Conservation (phyloP, 2,888 invertebrate species). For the Nymphalis polychloros region DNA sequence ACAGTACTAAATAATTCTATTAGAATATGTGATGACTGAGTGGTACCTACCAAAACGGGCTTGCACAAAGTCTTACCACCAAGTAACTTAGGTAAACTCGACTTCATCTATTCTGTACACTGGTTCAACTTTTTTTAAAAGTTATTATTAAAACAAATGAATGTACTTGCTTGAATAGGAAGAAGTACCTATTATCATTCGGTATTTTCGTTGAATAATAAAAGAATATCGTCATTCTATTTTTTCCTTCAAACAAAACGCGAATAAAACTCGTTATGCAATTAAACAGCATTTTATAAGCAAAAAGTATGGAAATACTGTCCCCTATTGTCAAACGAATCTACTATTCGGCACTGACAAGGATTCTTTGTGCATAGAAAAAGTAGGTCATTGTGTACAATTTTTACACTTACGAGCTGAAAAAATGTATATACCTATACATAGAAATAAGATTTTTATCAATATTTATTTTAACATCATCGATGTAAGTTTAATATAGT, state of each 20-base stretch:
- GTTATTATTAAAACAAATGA: too few species aligned
- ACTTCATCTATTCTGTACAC: too few species aligned
- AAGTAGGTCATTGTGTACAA: slow-evolving; percentile 64
- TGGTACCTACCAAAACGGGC: too few species aligned
- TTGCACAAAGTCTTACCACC: too few species aligned
- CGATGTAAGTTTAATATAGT: too few species aligned
- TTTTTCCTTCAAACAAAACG: slow-evolving; percentile 12
- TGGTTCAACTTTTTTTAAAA: too few species aligned
- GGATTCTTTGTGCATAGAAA: slow-evolving; percentile 64
- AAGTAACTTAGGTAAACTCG: too few species aligned
- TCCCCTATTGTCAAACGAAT: slow-evolving; percentile 48
- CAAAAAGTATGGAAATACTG: slow-evolving; percentile 39
- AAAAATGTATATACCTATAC: slow-evolving; percentile 41
- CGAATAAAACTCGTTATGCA: slow-evolving; percentile 20
- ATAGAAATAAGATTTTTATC: neutral
- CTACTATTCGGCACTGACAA: slow-evolving; percentile 66
- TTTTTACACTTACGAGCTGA: slow-evolving; percentile 51
- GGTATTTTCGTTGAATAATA: neutral
- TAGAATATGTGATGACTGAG: too few species aligned
- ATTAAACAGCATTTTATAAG: slow-evolving; percentile 29
- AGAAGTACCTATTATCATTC: too few species aligned
- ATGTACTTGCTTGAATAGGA: too few species aligned
- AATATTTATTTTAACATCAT: neutral
- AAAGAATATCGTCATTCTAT: neutral
- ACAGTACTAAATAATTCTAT: too few species aligned